These are phyloP conservation scores for Syngnathus rostellatus DNA, from an alignment of 2,797 vertebrate species.

Conservation along the genomic window DNA sequence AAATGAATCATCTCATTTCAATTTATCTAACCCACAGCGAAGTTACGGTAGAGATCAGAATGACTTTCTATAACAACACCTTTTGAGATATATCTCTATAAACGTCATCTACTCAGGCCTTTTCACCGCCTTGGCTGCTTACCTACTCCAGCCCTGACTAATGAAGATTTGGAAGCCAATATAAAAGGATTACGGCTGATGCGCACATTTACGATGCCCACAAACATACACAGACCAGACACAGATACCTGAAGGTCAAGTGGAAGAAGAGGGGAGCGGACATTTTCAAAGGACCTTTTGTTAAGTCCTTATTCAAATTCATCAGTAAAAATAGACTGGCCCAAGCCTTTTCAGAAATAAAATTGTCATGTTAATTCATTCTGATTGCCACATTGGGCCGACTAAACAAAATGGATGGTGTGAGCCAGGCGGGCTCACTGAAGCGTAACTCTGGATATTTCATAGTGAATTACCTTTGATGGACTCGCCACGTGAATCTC, in stretches of 20 bases:
- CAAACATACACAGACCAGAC: slow-evolving; percentile 38
- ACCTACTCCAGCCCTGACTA: slow-evolving; percentile 27
- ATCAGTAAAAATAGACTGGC: slow-evolving; percentile 59
- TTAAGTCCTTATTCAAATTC: slow-evolving; percentile 66
- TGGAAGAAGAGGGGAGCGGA: slow-evolving; percentile 20
- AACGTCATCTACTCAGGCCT: slow-evolving; percentile 29
- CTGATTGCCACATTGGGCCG: slow-evolving; percentile 73
- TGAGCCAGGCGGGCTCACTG: slow-evolving; percentile 65
- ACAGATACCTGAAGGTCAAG: slow-evolving; percentile 60
- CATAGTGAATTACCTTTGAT: slow-evolving; percentile 72
- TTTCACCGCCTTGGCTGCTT: slow-evolving; percentile 34
- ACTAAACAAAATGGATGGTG: slow-evolving; percentile 75
- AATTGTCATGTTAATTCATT: slow-evolving; percentile 82
- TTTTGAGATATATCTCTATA: slow-evolving; percentile 22
- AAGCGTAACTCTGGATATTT: slow-evolving; percentile 74
- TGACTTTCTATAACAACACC: slow-evolving; percentile 31
- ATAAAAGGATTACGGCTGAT: slow-evolving; percentile 45
- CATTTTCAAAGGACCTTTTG: slow-evolving; percentile 57
- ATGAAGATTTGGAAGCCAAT: slow-evolving; percentile 35
- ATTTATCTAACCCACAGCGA: slow-evolving; percentile 26
- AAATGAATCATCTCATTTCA: slow-evolving; percentile 24
- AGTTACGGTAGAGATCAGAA: slow-evolving; percentile 15
- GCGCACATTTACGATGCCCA: slow-evolving; percentile 40
- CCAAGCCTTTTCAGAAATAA: slow-evolving; percentile 72
- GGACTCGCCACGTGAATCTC: slow-evolving; percentile 55